A percentile compares a stretch with the other conserved stretches of the same genome.
phyloP scores from a whole-genome alignment of 1,140 invertebrate genomes.

The Cheumatopsyche charites region DNA sequence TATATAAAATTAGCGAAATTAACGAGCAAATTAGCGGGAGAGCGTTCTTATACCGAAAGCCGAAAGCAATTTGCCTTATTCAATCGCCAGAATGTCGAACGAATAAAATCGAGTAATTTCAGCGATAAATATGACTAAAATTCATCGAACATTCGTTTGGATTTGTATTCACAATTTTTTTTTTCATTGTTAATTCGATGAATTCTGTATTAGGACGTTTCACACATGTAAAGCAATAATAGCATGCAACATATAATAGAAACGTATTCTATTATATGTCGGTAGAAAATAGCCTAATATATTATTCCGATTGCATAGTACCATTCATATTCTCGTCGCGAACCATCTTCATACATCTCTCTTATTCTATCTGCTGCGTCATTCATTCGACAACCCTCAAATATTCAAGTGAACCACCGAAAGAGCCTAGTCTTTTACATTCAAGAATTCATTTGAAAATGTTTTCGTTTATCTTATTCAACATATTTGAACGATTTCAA shows the following conservation, averaged over 20 bases:
- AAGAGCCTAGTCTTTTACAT: neutral
- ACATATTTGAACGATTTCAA: neutral
- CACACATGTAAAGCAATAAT: neutral
- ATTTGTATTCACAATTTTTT: neutral
- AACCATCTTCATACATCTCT: neutral
- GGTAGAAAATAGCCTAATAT: neutral
- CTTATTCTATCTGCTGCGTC: constrained; percentile 6
- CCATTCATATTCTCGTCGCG: constrained; percentile 9
- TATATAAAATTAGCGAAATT: constrained; percentile 15
- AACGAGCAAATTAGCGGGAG: constrained; percentile 20
- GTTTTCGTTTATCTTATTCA: neutral
- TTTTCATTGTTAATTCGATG: neutral
- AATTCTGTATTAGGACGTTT: neutral
- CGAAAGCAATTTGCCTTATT: neutral
- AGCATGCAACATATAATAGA: neutral
- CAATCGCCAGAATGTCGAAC: neutral
- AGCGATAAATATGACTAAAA: neutral
- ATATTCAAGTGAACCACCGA: neutral
- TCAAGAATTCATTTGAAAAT: neutral
- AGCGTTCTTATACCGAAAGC: neutral
- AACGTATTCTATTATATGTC: neutral
- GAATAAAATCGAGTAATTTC: neutral
- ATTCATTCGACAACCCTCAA: constrained; percentile 2
- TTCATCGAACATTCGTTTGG: neutral
- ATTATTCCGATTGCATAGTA: constrained; percentile 13